These are phyloP conservation scores for Enteromius thamalakanensis DNA, from an alignment of 2,797 vertebrate species.

Conservation along the genomic window DNA sequence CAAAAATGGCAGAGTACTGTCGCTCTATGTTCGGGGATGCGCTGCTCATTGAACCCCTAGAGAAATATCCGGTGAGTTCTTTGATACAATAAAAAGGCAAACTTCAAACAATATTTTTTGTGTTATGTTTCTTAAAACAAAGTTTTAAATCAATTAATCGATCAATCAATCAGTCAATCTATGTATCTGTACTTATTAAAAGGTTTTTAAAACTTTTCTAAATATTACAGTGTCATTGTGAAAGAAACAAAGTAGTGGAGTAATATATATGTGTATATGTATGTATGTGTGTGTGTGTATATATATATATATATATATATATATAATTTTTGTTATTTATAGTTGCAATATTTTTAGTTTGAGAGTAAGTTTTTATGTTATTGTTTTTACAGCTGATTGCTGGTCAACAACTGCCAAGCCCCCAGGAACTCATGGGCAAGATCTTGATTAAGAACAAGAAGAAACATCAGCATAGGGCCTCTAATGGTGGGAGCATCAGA, in stretches of 20 bases:
- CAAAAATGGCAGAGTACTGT: slow-evolving; percentile 93
- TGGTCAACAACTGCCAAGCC: slow-evolving; percentile 80
- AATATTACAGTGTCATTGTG: neutral
- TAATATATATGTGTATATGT: neutral
- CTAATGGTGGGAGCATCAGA: slow-evolving; percentile 71
- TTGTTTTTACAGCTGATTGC: slow-evolving; percentile 76
- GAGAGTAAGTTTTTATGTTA: neutral
- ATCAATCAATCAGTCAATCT: neutral
- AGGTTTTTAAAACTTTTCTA: neutral
- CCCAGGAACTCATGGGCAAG: slow-evolving; percentile 87
- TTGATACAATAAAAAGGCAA: neutral
- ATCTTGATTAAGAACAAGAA: slow-evolving; percentile 93
- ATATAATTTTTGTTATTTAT: too few species aligned
- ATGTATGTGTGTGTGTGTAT: too few species aligned
- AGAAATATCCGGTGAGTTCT: slow-evolving; percentile 85
- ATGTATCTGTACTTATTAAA: neutral
- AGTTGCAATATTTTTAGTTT: neutral
- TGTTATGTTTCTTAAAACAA: neutral
- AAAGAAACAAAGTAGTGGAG: neutral
- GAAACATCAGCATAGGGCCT: slow-evolving; percentile 69
- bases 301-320: too few species aligned
- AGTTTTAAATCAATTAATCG: neutral
- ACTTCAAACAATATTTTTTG: neutral
- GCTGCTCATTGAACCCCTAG: slow-evolving; percentile 86
- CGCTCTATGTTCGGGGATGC: slow-evolving; percentile 88